Evolutionary conservation across 2,888 invertebrate genomes (phyloP).

Genomic region (Clunio marinus): DNA sequence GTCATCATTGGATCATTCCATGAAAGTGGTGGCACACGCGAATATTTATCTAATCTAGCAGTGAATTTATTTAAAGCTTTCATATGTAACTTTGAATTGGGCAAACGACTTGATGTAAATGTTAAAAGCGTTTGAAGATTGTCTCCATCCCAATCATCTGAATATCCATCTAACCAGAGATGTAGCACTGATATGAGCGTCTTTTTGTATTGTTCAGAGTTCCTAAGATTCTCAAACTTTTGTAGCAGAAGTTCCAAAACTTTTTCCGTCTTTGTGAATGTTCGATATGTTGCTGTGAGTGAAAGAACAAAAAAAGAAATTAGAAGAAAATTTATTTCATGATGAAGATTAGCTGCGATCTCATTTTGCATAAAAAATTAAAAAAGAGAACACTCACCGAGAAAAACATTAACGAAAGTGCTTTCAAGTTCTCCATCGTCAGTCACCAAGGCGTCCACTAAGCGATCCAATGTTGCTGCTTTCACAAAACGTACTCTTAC

Average conservation of each 20-base stretch:
- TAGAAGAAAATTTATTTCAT: no score
- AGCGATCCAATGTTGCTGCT: slow-evolving; percentile 87
- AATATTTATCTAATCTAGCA: slow-evolving; percentile 36
- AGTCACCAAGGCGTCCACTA: slow-evolving; percentile 90
- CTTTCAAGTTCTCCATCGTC: slow-evolving; percentile 96
- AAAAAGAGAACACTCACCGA: slow-evolving; percentile 48
- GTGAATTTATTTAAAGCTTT: slow-evolving; percentile 49
- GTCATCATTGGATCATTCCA: slow-evolving; percentile 43
- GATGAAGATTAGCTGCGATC: slow-evolving; percentile 54
- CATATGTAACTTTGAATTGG: slow-evolving; percentile 79
- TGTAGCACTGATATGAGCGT: slow-evolving; percentile 85
- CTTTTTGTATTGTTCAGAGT: slow-evolving; percentile 55
- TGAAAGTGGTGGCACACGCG: slow-evolving; percentile 45
- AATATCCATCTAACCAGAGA: slow-evolving; percentile 96
- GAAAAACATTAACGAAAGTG: slow-evolving; percentile 95
- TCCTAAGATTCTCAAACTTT: slow-evolving; percentile 64
- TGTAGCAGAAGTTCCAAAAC: slow-evolving; percentile 78
- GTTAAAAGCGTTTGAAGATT: slow-evolving; percentile 73
- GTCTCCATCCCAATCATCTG: slow-evolving; percentile 71
- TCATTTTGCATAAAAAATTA: slow-evolving; percentile 65
- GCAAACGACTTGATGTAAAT: slow-evolving; percentile 77
- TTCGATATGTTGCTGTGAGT: slow-evolving; percentile 69
- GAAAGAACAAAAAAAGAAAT: no score
- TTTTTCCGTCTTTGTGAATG: slow-evolving; percentile 82
- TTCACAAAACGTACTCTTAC: slow-evolving; percentile 92